These are phyloP conservation scores for Parambassis ranga DNA, from an alignment of 2,797 vertebrate species.

Conservation along the genomic window DNA sequence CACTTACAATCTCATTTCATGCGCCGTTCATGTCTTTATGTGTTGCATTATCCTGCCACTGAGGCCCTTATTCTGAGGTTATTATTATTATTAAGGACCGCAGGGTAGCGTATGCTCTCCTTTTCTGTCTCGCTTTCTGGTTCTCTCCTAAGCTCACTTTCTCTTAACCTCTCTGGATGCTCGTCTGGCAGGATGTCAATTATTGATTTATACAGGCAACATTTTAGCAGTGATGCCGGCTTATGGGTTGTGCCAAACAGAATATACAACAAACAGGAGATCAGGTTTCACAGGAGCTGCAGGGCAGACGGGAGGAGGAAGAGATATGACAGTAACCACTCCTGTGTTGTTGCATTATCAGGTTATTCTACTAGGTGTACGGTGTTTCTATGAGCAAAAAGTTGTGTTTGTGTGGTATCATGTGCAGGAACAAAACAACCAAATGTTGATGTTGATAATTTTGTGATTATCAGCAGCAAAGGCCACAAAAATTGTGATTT, in stretches of 20 bases:
- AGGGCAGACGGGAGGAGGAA: conserved; percentile 49
- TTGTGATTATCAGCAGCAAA: not conserved
- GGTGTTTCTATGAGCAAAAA: too few species aligned
- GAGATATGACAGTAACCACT: conserved; percentile 41
- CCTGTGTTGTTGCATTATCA: not conserved
- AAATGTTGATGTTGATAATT: not conserved
- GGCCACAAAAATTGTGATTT: fast-evolving
- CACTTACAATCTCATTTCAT: conserved; percentile 2
- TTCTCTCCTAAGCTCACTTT: conserved; percentile 21
- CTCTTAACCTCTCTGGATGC: conserved; percentile 43
- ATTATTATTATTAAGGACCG: conserved; percentile 28
- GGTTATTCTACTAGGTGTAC: too few species aligned
- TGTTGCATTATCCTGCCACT: conserved; percentile 16
- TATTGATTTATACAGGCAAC: conserved; percentile 78
- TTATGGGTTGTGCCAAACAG: conserved; percentile 68
- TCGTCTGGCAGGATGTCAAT: conserved; percentile 76
- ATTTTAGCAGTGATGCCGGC: conserved; percentile 74
- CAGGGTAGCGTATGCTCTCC: not conserved
- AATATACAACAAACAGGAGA: conserved; percentile 79
- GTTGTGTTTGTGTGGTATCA: not conserved
- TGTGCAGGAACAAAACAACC: not conserved
- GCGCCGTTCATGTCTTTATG: not conserved
- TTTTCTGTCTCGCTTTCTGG: conserved; percentile 9
- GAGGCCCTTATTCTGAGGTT: conserved; percentile 2
- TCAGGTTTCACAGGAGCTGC: conserved; percentile 68